Base-by-base conservation (phyloP, 2,888 invertebrate species). In the Lasioglossum morio region DNA sequence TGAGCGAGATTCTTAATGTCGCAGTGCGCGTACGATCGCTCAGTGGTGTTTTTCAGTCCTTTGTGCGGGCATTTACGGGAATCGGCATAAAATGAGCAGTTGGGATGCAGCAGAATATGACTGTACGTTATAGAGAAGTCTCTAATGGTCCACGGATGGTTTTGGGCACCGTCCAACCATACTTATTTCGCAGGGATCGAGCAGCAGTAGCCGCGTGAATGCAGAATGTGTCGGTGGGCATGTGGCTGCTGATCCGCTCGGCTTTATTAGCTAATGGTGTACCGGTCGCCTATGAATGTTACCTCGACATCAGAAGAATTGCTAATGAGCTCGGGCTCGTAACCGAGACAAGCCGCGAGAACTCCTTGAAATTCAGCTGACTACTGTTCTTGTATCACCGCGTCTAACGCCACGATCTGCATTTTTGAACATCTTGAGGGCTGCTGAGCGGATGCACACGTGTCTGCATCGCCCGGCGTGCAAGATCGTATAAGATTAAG, bases 331-430 rank as follows among this genome's bases (percentile, higher is more conserved):
- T 66, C n/a, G 53, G 53, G 79, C 81, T 76, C 76, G 84, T 34
- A 72, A 77, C 57, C 48, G 72, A 79, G 80, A 88, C 82, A 88
- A 89, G 53, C 53, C 53, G 88, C 76, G 87, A 7, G 63, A 81
- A 83, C 84, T 84, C 81, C 87, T 89, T 87, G 84, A 88, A 82
- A 90, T 90, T 90, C 87, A 90, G 90, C 90, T 90, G 90, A 90
- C 90, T 90, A 83, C 34, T 73, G 86, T 84, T 89, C 87, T 90
- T 77, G 78, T 82, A 81, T 83, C 86, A 83, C 73, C 72, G 79
- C 75, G 19, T 40, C 7, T 34, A 77, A 81, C 82, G 81, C 79
- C 77, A 53, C 86, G 72, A 90, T 90, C 82, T 90, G 90, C 90
- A 90, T 90, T 90, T 90, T 90, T 90, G 81, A 90, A 90, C 83